Base-by-base conservation (phyloP, 1,140 invertebrate genomes). In the Drosophila punjabiensis region DNA sequence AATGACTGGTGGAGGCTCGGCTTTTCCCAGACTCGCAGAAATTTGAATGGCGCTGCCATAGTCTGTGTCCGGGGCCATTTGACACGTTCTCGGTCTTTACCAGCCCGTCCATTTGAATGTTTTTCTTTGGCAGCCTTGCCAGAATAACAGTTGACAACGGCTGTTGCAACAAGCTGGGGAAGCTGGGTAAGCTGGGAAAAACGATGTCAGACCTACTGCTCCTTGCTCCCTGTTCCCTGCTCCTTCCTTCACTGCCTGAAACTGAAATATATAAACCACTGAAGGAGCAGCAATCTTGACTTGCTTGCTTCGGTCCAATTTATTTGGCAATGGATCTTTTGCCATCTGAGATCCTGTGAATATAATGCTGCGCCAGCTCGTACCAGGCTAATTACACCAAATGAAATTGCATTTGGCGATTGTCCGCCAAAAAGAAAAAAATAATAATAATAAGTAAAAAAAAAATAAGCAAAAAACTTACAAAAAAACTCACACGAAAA, bases 21-120 rank as follows among this genome's bases (percentile, higher is more conserved):
- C 55, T 39, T 56, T 37, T 24, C 33, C 53, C 53, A 39, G 53
- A 5, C 33, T 28, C 7, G 33, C 20, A 8, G 5, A 56, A 55
- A 39, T 30, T 16, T 24, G 32, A 18, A 32, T 35, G 28, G 14
- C 18, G 14, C 18, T 16, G n/a, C 33, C 53, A 37, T 37, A 20
- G 33, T 48, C 69, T 52, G 53, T 28, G 67, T 71, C 67, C 32
- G 70, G 60, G 76, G 45, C 77, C 76, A 79, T 71, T 79, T 79
- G 76, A 79, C 77, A 79, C 77, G 76, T 79, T 71, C 76, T 71
- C 55, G 53, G 67, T 79, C 76, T 79, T 60, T 70, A 14, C 45
- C 43, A 74, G 70, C 3, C 37, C 33, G 20, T 39, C 56, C 68
- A 61, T 74, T 74, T 74, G 24, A 62, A 71, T 69, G 53, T 41